phyloP scores from a whole-genome alignment of 2,888 invertebrate species.

The Lysandra bellargus region DNA sequence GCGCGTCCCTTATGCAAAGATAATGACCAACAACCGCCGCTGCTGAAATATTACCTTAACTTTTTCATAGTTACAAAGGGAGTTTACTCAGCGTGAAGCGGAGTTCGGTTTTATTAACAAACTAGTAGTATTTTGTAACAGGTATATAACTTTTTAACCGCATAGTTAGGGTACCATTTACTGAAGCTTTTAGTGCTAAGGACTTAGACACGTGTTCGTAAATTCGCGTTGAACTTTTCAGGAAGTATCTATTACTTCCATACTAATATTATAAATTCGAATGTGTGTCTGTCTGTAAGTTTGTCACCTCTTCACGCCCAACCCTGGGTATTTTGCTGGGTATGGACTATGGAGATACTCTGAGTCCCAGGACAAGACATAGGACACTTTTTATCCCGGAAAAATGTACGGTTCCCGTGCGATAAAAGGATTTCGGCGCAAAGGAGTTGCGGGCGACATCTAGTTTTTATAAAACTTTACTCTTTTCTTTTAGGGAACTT shows the following conservation, averaged over 20 bases:
- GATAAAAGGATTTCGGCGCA: too few species aligned
- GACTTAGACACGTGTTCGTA: not conserved
- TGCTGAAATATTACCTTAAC: not conserved
- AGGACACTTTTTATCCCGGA: too few species aligned
- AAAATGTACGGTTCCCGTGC: too few species aligned
- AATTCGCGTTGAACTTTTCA: not conserved
- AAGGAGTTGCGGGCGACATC: too few species aligned
- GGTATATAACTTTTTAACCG: not conserved
- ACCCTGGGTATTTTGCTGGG: too few species aligned
- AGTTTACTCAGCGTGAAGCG: not conserved
- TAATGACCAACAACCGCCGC: not conserved
- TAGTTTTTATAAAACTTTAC: not conserved
- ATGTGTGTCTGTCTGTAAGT: too few species aligned
- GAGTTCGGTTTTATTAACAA: not conserved
- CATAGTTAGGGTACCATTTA: not conserved
- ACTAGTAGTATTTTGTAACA: not conserved
- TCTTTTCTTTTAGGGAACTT: too few species aligned
- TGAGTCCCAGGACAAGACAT: too few species aligned
- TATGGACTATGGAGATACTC: too few species aligned
- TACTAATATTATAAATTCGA: too few species aligned
- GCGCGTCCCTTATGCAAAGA: not conserved
- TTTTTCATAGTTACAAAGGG: not conserved
- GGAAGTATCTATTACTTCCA: too few species aligned
- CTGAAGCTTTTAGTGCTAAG: not conserved
- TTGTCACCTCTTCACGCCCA: too few species aligned